Conservation (phyloP, 92 coral and sea anemone genomes). For the Parazoanthus darwini region DNA sequence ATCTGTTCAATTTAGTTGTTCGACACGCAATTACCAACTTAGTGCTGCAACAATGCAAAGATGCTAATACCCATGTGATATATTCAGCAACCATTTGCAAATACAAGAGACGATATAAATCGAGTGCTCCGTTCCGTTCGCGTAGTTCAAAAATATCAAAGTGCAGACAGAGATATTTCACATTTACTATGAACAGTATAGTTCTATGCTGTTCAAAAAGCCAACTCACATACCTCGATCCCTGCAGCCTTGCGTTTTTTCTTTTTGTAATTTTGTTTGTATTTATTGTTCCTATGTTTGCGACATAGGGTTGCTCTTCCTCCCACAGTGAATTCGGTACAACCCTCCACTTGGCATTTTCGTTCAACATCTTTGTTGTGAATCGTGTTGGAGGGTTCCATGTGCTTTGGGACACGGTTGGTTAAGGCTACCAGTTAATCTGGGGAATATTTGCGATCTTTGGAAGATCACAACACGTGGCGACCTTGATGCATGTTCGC, state of each 20-base stretch:
- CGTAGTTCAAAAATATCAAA: not conserved
- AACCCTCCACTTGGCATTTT: conserved; percentile 94
- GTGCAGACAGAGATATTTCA: not conserved
- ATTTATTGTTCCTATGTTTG: conserved; percentile 95
- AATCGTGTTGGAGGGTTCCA: conserved; percentile 62
- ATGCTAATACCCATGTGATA: conserved; percentile 37
- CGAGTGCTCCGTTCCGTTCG: not conserved
- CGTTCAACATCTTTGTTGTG: conserved; percentile 52
- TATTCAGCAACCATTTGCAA: conserved; percentile 4
- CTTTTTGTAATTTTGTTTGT: conserved; percentile 98
- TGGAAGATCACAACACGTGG: conserved; percentile 46
- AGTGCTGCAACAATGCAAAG: conserved; percentile 17
- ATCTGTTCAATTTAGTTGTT: not conserved
- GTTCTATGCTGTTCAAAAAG: not conserved
- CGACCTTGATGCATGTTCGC: conserved; percentile 27
- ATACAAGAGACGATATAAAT: not conserved
- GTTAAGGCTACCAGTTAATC: conserved; percentile 23
- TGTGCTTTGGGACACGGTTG: conserved; percentile 9
- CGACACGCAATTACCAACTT: not conserved
- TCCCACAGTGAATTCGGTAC: conserved; percentile 90
- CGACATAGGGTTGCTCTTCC: conserved; percentile 89
- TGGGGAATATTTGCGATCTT: conserved; percentile 27
- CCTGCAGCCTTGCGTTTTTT: conserved; percentile 88
- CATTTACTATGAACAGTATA: not conserved
- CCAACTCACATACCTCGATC: conserved; percentile 57